phyloP scores from a whole-genome alignment of 2,113 vertebrate genomes.

The Otus sunia region DNA sequence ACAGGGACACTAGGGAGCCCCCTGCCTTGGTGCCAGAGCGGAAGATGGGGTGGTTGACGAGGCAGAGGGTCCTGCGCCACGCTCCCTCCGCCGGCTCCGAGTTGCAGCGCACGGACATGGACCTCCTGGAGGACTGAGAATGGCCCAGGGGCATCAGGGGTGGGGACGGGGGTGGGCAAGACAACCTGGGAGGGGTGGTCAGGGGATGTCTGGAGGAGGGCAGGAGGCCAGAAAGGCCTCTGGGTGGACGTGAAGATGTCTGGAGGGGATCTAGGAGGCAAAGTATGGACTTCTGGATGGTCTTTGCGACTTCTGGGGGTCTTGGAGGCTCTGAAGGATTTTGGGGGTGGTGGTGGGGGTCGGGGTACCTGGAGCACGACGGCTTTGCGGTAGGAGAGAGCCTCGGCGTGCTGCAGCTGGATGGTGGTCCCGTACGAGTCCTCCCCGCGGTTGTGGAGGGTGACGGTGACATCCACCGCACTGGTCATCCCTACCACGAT shows the following conservation, averaged over 20 bases:
- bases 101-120: constrained; percentile 16
- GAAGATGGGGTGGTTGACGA: constrained; percentile 79
- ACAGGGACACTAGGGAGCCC: background rate
- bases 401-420: constrained; percentile 73
- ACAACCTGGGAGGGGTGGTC: too few relatives aligned
- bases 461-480: constrained; percentile 73
- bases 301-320: background rate
- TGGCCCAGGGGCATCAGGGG: background rate
- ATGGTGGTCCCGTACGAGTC: constrained; percentile 79
- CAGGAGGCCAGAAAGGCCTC: background rate
- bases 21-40: constrained; percentile 65
- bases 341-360: too few relatives aligned
- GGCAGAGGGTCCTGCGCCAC: constrained; percentile 67
- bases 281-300: accelerated
- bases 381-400: constrained; percentile 77
- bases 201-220: background rate
- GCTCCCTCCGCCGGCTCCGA: constrained; percentile 35
- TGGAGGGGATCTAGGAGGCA: background rate
- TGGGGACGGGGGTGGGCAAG: background rate
- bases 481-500: constrained; percentile 75
- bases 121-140: background rate
- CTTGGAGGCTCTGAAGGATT: background rate
- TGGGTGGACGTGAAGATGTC: background rate
- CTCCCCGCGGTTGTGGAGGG: constrained; percentile 77
- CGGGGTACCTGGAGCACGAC: constrained; percentile 61